Evolutionary conservation across 2,888 invertebrate genomes (phyloP), one percentile per base, ranked within the genome.

Genomic region (Ecdyonurus torrentis): DNA sequence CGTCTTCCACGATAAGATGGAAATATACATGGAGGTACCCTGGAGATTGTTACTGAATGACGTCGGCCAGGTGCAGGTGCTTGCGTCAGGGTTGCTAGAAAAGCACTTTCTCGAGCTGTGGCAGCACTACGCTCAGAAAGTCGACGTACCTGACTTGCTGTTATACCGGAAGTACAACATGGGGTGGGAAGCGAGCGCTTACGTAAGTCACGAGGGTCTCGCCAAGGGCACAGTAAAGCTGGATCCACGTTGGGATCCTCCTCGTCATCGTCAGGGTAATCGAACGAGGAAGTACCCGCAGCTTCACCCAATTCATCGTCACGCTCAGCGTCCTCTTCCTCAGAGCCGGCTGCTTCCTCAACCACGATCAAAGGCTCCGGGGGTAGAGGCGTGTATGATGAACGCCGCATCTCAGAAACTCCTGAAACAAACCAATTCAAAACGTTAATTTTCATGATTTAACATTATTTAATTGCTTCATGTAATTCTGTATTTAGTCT

Each of bases 161-260:
- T 91, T 64, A 90, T 91, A 61, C 91, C 91, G 63, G 88, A 85
- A 24, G 87, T 87, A 70, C 90, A 91, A 68, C 88, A 85, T 1
- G 90, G 90, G 0, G 90, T 89, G 1, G 91, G 91, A 69, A 91
- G 76, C 23, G 90, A 91, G 70, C 89, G 87, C 71, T 91, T 91
- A 69, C 91, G 80, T 1, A 85, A 82, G 69, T 88, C 86, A 23
- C 88, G 79, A n/a, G 59, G 50, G 58, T 60, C 64, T 2, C 55
- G 63, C 84, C 87, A 90, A 2, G 91, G 91, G 0, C 89, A 89
- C 63, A 91, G 75, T 61, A 90, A 79, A 76, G 89, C 0, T 90
- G 90, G 74, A 89, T 89, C 70, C 72, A 70, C 65, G 77, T 72
- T 1, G 83, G 83, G 0, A 88, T 87, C 0, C 87, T 59, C 53